Evolutionary conservation across 2,113 vertebrate species (phyloP).

Genomic region (Chlorodrepanis virens): DNA sequence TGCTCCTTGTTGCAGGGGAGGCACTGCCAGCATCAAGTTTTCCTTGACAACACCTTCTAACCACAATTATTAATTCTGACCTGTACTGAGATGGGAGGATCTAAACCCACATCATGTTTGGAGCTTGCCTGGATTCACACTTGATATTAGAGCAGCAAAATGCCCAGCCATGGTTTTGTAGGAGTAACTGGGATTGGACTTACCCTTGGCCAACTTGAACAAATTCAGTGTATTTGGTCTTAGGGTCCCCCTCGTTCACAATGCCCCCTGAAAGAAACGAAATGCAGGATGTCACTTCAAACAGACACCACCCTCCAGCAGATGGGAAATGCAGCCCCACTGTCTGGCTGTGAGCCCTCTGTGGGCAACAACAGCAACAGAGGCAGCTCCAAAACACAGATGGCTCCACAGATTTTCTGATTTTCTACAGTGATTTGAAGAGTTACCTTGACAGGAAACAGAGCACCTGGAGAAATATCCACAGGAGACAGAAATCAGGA

Average conservation of each 20-base stretch:
- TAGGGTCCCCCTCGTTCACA: slow-evolving; percentile 91
- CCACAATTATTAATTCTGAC: background rate
- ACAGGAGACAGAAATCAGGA: background rate
- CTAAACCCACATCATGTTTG: background rate
- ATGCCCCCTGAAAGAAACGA: slow-evolving; percentile 81
- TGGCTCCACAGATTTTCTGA: background rate
- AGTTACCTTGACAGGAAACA: background rate
- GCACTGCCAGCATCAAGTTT: background rate
- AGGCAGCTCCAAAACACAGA: background rate
- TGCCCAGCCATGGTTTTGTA: rapidly evolving
- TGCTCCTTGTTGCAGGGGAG: background rate
- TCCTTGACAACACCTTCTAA: background rate
- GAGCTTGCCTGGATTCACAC: background rate
- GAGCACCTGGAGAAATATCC: background rate
- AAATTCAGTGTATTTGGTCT: slow-evolving; percentile 91
- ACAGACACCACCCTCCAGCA: background rate
- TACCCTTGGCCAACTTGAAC: slow-evolving; percentile 96
- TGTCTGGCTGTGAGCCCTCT: background rate
- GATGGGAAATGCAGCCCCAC: background rate
- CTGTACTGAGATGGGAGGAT: background rate
- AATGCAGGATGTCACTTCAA: background rate
- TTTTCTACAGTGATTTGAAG: background rate
- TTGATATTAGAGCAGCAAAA: background rate
- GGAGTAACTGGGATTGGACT: slow-evolving; percentile 57
- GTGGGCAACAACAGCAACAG: background rate